These are phyloP conservation scores for Lasioglossum baleicum DNA, from an alignment of 1,140 invertebrate species.

Conservation along the genomic window DNA sequence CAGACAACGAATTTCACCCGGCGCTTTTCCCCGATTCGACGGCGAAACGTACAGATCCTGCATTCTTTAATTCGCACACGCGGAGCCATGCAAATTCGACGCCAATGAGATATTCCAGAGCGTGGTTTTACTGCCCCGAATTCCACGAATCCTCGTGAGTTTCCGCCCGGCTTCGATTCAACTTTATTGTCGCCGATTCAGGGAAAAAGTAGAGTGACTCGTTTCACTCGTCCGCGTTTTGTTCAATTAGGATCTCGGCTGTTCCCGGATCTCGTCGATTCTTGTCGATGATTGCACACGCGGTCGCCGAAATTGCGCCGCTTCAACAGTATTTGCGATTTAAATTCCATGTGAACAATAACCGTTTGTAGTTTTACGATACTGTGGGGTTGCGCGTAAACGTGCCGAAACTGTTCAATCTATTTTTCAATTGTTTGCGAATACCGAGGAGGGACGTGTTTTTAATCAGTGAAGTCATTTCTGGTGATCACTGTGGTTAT, in stretches of 20 bases:
- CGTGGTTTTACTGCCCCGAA: neutral
- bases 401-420: no score
- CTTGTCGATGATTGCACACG: no score
- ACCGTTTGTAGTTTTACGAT: no score
- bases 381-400: no score
- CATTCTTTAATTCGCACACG: neutral
- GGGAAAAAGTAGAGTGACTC: neutral
- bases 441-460: no score
- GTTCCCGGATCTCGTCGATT: neutral
- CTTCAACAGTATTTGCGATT: no score
- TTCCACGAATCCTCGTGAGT: neutral
- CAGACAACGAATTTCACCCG: no score
- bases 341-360: no score
- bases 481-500: no score
- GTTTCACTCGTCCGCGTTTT: neutral
- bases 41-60: neutral
- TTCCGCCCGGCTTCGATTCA: neutral
- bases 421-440: no score
- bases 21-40: neutral
- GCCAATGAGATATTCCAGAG: neutral
- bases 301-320: no score
- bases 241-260: neutral
- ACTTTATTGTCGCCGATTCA: neutral
- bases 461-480: no score
- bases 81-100: neutral